Evolutionary conservation across 2,888 invertebrate species (phyloP), one percentile per base, ranked within the genome.

Genomic region (Tetranychus truncatus): DNA sequence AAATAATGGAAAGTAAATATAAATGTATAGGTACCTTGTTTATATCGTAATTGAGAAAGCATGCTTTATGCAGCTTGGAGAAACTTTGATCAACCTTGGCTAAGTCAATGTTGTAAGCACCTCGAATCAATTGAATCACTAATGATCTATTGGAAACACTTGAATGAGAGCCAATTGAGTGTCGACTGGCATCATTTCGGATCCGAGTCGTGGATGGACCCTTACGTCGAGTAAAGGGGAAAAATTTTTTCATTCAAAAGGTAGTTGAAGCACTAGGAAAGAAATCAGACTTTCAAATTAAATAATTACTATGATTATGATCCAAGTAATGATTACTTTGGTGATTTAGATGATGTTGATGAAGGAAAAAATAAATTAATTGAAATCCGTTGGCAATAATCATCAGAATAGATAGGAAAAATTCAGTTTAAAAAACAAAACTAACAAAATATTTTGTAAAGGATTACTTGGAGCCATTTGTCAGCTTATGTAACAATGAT

Each of bases 91-190:
- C 77, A 6, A 77, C 76, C 67, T 76, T 76, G 6, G 67, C 71
- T 44, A 77, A 67, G 65, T 77, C 77, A 18, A 77, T 75, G 21
- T 77, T 77, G 55, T 77, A 77, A 2, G 74, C 77, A 24, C 76
- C 77, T 15, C 77, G 69, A 15, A 77, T 67, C 44, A 77, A 74
- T 69, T 75, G 74, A 24, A 77, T 77, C 7, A 45, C 45, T 15
- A 45, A 18, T 55, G 55, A 55, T 15, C 55, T 9, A 72, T 45
- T 45, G 24, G 72, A 72, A 15, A 45, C 45, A 45, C 45, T 72
- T 55, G 55, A 55, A 55, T 55, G 2, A 15, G 44, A 34, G 20
- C 45, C n/a, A 15, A 72, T 24, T 45, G 72, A 72, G 45, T 72
- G 69, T 20, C 69, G 69, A 8, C 20, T 69, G 20, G 21, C 20